phyloP scores from a whole-genome alignment of 2,888 invertebrate genomes.

The Hecatera dysodea region DNA sequence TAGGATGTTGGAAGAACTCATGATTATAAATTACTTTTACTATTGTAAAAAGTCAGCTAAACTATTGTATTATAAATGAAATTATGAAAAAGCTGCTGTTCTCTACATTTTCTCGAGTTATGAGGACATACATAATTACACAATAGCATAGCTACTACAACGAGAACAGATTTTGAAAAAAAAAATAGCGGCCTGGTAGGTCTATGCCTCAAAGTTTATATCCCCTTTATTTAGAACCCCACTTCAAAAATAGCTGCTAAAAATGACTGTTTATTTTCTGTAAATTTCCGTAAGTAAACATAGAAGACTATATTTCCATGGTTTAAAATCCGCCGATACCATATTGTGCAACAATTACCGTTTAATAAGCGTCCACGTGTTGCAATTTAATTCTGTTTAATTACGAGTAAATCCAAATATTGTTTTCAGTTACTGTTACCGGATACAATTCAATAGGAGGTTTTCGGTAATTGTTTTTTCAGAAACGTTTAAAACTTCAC shows the following conservation, averaged over 20 bases:
- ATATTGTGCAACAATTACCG: background rate
- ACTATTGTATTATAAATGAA: too few species aligned
- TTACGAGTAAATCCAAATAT: background rate
- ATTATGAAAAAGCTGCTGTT: too few species aligned
- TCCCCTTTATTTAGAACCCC: background rate
- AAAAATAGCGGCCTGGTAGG: too few species aligned
- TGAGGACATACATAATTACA: too few species aligned
- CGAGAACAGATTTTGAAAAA: too few species aligned
- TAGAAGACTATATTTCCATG: background rate
- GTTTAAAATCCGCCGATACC: background rate
- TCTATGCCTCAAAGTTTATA: too few species aligned
- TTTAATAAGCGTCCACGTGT: background rate
- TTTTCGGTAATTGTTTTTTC: background rate
- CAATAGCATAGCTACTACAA: too few species aligned
- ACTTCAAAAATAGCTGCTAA: background rate
- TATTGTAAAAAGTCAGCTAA: too few species aligned
- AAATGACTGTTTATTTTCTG: background rate
- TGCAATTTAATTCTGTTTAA: background rate
- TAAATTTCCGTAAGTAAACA: too few species aligned
- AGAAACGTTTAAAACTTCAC: background rate
- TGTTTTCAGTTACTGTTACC: background rate
- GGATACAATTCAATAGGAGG: background rate
- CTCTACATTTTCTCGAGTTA: too few species aligned
- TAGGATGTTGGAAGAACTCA: background rate
- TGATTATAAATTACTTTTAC: background rate